A percentile compares a stretch with the other conserved stretches of the same genome.
Conservation (phyloP, 2,888 invertebrate species). For the Nudaria mundana region DNA sequence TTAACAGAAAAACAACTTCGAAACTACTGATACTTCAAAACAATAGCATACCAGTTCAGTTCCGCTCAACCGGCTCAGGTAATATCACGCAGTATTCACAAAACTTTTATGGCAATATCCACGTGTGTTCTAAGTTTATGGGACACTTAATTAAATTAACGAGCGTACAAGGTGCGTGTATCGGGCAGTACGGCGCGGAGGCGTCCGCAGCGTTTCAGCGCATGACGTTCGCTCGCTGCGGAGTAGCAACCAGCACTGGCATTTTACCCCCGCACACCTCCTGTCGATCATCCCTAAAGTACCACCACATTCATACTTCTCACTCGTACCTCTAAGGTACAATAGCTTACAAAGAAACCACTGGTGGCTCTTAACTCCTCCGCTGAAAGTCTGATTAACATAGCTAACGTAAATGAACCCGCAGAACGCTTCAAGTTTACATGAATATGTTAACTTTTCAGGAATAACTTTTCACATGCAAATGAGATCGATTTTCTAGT, state of each 20-base stretch:
- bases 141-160: conserved; percentile 72
- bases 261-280: conserved; percentile 55
- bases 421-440: conserved; percentile 41
- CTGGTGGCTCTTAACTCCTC: conserved; percentile 56
- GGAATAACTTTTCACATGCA: conserved; percentile 30
- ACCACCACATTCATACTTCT: conserved; percentile 48
- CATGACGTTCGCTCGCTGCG: conserved; percentile 65
- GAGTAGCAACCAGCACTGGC: conserved; percentile 69
- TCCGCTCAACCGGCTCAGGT: conserved; percentile 39
- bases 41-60: conserved; percentile 55
- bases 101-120: conserved; percentile 48
- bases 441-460: conserved; percentile 35
- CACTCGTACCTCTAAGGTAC: conserved; percentile 57
- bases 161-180: conserved; percentile 39
- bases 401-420: conserved; percentile 67
- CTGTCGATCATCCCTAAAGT: conserved; percentile 54
- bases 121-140: conserved; percentile 65
- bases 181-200: conserved; percentile 33
- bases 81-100: conserved; percentile 47
- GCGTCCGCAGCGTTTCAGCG: conserved; percentile 34
- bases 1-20: conserved; percentile 34
- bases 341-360: conserved; percentile 54
- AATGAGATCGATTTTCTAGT: conserved; percentile 31
- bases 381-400: conserved; percentile 63
- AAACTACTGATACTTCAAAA: conserved; percentile 32